A percentile compares a stretch with the other conserved stretches of the same genome.
Conservation (phyloP, 2,113 vertebrate genomes). For the Enhydra lutris region DNA sequence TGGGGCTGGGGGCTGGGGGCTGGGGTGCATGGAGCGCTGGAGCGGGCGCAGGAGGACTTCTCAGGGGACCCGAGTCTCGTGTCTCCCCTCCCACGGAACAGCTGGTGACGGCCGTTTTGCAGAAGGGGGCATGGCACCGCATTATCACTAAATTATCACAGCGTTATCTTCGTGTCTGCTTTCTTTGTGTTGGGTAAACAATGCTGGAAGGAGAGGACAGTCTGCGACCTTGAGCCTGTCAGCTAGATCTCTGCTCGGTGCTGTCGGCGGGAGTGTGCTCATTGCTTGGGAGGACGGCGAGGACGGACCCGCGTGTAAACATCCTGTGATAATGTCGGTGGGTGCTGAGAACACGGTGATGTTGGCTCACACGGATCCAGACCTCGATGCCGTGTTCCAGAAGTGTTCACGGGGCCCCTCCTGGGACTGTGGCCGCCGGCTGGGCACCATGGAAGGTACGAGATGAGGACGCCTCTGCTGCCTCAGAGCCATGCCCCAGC, state of each 20-base stretch:
- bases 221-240: not conserved
- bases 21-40: rapidly evolving
- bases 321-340: rapidly evolving
- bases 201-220: rapidly evolving
- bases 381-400: rapidly evolving
- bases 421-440: too few relatives aligned
- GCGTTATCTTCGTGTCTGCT: rapidly evolving
- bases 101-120: rapidly evolving
- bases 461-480: not conserved
- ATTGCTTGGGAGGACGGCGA: rapidly evolving
- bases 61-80: rapidly evolving
- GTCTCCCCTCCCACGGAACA: not conserved
- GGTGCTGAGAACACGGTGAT: rapidly evolving
- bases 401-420: rapidly evolving
- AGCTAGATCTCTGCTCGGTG: rapidly evolving
- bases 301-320: rapidly evolving
- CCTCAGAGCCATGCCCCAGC: not conserved
- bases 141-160: not conserved
- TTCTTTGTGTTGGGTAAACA: not conserved
- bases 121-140: not conserved
- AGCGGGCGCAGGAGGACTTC: not conserved
- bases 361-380: rapidly evolving
- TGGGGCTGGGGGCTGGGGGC: not conserved
- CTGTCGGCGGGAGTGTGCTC: rapidly evolving
- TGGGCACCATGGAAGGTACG: too few relatives aligned